These are phyloP conservation scores for Hemicentrotus pulcherrimus DNA, from an alignment of 35 echinoderm and acorn worm genomes.

Conservation along the genomic window DNA sequence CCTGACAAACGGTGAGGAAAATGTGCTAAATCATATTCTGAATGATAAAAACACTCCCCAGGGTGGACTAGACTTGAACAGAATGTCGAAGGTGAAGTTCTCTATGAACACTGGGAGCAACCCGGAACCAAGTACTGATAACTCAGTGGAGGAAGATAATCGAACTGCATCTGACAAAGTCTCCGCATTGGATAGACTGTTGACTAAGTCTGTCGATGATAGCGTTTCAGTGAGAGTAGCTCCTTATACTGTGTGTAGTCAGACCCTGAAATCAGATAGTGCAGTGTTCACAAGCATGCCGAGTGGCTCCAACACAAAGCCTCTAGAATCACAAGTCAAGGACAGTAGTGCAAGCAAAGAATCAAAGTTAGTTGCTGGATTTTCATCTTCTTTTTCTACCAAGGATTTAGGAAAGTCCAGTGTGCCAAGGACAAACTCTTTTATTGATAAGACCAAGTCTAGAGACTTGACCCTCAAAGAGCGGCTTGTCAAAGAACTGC, in stretches of 20 bases:
- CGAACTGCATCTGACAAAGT: not conserved
- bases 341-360: not conserved
- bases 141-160: not conserved
- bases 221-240: not conserved
- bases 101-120: slow-evolving; percentile 16
- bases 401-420: not conserved
- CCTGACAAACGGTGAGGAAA: not conserved
- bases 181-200: not conserved
- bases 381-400: not conserved
- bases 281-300: not conserved
- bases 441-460: not conserved
- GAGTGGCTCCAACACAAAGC: not conserved
- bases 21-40: slow-evolving; percentile 34
- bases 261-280: not conserved
- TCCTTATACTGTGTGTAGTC: not conserved
- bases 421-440: not conserved
- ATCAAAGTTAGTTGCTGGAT: not conserved
- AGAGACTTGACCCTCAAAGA: slow-evolving; percentile 22
- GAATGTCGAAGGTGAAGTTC: slow-evolving; percentile 26
- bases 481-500: not conserved
- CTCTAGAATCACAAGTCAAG: not conserved
- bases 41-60: slow-evolving; percentile 2
- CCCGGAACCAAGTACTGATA: not conserved
- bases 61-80: not conserved
- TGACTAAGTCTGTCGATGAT: not conserved